Base-by-base conservation (phyloP, 2,888 invertebrate species). In the Tetranychus truncatus region DNA sequence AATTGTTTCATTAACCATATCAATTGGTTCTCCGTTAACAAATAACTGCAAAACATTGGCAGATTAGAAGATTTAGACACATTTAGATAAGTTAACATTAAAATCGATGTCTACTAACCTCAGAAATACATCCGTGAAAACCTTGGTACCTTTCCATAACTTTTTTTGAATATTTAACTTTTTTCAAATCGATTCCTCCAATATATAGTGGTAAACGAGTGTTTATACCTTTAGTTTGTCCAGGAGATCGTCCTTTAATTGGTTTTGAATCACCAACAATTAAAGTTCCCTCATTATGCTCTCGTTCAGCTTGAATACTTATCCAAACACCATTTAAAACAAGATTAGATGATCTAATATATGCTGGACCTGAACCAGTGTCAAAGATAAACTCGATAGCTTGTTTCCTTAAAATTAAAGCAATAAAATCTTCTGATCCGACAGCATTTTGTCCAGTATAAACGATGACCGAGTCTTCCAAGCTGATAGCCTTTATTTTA, bases 341-440 rank as follows among this genome's bases (percentile, higher is more conserved):
- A 69, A 83, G 82, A 21, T 21, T 67, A 67, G 20, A 9, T 76
- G 87, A 87, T 78, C 83, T 82, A 46, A 88, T 81, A 8, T 86
- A 82, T 0, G 86, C 86, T 75, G 85, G 82, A 66, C 89, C 90
- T 24, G 88, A 87, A 44, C 92, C 92, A 1, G 91, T 87, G 80
- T 92, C 89, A 81, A 91, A 89, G 74, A 89, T 83, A 84, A 95
- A 91, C 82, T 91, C 89, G 0, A 92, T 91, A 24, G 87, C 88
- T 78, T 88, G 87, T 80, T 93, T 88, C 79, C 88, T 89, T 21
- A 95, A 87, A 1, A 91, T 86, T 6, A 95, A 85, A 0, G 93
- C 89, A 1, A 90, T 87, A 82, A 91, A 95, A 79, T 95, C 93
- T 9, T 94, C 93, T 75, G 88, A 86, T 0, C 93, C 94, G 80